phyloP scores from a whole-genome alignment of 2,113 vertebrate genomes.

The human region DNA sequence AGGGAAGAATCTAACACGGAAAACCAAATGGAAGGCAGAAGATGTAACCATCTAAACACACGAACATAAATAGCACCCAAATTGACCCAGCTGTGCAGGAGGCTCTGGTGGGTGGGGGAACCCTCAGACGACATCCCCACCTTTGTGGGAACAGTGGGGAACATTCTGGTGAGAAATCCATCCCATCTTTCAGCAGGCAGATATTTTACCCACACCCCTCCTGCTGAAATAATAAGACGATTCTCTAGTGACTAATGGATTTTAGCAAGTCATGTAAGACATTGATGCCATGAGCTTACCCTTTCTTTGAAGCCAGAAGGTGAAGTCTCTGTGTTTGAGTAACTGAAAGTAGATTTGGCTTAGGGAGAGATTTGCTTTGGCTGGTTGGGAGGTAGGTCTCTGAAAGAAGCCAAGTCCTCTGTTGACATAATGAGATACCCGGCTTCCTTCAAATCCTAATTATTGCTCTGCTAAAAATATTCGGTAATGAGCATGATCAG shows the following conservation, averaged over 20 bases:
- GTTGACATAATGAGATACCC: slow-evolving; percentile 73
- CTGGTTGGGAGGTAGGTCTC: slow-evolving; percentile 56
- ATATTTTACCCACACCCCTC: neutral
- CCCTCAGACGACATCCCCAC: neutral
- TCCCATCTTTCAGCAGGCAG: neutral
- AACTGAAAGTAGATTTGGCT: neutral
- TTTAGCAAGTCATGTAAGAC: slow-evolving; percentile 23
- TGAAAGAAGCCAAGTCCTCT: slow-evolving; percentile 75
- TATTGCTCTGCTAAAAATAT: slow-evolving; percentile 82
- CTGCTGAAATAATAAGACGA: neutral
- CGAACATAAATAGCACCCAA: neutral
- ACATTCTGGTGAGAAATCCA: neutral
- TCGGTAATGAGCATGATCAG: slow-evolving; percentile 79
- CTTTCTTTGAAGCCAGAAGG: slow-evolving; percentile 13
- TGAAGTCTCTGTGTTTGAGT: neutral
- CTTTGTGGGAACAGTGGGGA: neutral
- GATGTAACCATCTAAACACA: neutral
- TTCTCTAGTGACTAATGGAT: neutral
- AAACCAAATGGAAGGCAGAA: slow-evolving; percentile 13
- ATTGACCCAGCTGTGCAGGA: neutral
- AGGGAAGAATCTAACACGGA: neutral
- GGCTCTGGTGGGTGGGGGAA: neutral
- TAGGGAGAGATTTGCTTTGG: slow-evolving; percentile 54
- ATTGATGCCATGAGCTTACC: neutral
- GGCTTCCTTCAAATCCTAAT: slow-evolving; percentile 82